Evolutionary conservation across 1,140 invertebrate species (phyloP).

Genomic region (Nephotettix cincticeps): DNA sequence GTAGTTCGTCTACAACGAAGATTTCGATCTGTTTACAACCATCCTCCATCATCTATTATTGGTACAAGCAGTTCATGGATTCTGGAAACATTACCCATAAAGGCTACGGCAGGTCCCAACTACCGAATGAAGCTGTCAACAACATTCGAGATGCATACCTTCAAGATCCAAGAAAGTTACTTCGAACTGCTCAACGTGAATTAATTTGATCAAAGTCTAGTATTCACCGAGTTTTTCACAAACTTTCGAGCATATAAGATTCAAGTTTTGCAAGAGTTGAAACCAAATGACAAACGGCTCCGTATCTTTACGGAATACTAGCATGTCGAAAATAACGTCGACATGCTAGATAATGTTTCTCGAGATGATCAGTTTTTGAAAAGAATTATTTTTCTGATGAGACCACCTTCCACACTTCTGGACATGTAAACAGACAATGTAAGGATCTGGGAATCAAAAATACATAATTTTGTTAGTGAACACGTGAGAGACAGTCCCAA

Average conservation of each 20-base stretch:
- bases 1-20: neutral
- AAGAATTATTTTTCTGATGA: slow-evolving; percentile 25
- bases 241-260: too few relatives aligned
- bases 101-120: too few relatives aligned
- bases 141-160: too few relatives aligned
- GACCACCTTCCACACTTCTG: too few relatives aligned
- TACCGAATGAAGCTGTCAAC: too few relatives aligned
- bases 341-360: too few relatives aligned
- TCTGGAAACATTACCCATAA: neutral
- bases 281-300: too few relatives aligned
- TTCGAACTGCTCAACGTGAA: too few relatives aligned
- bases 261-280: too few relatives aligned
- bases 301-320: neutral
- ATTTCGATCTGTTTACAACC: neutral
- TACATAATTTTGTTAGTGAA: slow-evolving; percentile 23
- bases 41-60: too few relatives aligned
- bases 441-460: slow-evolving; percentile 30
- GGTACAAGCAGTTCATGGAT: neutral
- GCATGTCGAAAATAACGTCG: neutral
- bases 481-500: slow-evolving; percentile 16
- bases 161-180: too few relatives aligned
- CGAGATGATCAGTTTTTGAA: too few relatives aligned
- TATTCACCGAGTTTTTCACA: neutral
- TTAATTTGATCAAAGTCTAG: neutral
- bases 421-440: slow-evolving; percentile 28